Conservation (phyloP, 2,797 vertebrate genomes). For the Ficedula albicollis region DNA sequence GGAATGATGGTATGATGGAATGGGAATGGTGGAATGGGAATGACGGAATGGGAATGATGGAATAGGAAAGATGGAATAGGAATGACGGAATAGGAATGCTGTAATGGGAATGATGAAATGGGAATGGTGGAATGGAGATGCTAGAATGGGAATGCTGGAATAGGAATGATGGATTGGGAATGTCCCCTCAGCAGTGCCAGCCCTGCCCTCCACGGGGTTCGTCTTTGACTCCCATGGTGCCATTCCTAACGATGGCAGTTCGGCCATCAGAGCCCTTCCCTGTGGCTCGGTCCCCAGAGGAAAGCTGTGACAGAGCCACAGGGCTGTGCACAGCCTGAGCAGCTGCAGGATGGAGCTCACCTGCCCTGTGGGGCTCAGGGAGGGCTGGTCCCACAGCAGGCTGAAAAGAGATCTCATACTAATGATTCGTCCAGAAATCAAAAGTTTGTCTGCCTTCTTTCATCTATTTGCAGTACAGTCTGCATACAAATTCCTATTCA, state of each 20-base stretch:
- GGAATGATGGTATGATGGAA: no score
- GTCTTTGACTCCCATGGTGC: neutral
- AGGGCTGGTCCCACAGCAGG: accelerated
- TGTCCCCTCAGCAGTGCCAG: neutral
- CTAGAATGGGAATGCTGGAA: no score
- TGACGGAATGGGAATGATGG: no score
- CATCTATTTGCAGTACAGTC: neutral
- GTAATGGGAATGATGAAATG: no score
- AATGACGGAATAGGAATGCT: no score
- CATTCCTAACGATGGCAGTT: accelerated
- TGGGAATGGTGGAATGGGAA: no score
- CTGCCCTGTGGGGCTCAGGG: neutral
- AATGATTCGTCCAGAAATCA: neutral
- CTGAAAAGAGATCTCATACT: neutral
- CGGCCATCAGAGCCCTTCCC: neutral
- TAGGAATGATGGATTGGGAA: no score
- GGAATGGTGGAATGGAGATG: no score
- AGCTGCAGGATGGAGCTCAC: neutral
- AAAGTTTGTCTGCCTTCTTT: neutral
- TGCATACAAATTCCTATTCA: constrained; percentile 33
- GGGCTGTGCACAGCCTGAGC: accelerated
- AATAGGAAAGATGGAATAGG: no score
- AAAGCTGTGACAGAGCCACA: neutral
- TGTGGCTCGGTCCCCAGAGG: neutral
- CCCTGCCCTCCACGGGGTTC: accelerated